phyloP scores from a whole-genome alignment of 1,140 invertebrate genomes.

The Camponotus pennsylvanicus region DNA sequence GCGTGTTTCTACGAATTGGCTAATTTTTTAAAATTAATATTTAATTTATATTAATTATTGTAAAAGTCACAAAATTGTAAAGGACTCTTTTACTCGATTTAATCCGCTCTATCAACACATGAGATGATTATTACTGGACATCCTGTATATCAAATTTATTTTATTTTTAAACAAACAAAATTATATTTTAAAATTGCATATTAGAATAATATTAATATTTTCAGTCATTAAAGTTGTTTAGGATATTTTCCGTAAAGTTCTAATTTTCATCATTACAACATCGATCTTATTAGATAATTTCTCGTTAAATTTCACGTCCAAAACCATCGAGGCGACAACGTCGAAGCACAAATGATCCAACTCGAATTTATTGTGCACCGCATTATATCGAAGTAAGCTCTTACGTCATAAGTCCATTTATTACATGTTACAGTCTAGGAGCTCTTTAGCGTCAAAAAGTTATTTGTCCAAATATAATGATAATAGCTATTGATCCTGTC shows the following conservation, averaged over 20 bases:
- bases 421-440: constrained; percentile 36
- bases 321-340: not conserved
- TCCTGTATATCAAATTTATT: not conserved
- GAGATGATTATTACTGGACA: no score
- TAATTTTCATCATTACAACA: not conserved
- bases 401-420: constrained; percentile 15
- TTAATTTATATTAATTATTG: no score
- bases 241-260: not conserved
- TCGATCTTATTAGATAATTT: not conserved
- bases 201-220: not conserved
- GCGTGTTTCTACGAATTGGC: no score
- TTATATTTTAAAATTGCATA: not conserved
- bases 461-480: constrained; percentile 26
- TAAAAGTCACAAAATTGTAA: no score
- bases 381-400: constrained; percentile 24
- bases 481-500: constrained; percentile 2
- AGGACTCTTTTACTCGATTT: no score
- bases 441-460: constrained; percentile 16
- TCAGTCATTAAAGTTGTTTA: not conserved
- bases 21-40: no score
- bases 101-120: no score
- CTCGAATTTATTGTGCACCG: constrained; percentile 13
- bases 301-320: not conserved
- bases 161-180: constrained; percentile 4
- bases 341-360: constrained; percentile 28